Evolutionary conservation across 2,113 vertebrate genomes (phyloP).

Genomic region (Hypanus sabinus): DNA sequence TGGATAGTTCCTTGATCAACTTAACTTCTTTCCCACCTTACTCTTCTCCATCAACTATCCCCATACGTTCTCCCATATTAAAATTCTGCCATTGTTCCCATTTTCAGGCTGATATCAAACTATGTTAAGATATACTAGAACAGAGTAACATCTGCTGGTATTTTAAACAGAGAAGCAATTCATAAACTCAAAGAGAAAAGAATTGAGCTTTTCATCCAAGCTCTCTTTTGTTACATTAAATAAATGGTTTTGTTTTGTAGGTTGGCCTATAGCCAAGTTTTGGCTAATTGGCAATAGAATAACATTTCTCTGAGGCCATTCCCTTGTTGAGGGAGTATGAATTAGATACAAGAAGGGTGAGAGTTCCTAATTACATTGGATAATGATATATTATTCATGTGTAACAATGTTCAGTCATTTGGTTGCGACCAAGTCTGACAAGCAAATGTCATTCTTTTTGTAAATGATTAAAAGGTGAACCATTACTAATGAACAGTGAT

Average conservation of each 20-base stretch:
- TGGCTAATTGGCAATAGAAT: conserved; percentile 99
- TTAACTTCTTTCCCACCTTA: too few relatives aligned
- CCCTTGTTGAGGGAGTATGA: conserved; percentile 83
- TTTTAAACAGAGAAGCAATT: conserved; percentile 90
- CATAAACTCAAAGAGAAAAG: conserved; percentile 94
- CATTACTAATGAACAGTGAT: conserved; percentile 74
- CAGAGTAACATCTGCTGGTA: conserved; percentile 78
- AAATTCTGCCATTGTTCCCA: conserved; percentile 46
- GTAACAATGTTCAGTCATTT: conserved; percentile 92
- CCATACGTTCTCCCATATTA: too few relatives aligned
- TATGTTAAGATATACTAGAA: conserved; percentile 79
- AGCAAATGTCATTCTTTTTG: conserved; percentile 87
- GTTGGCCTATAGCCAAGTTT: conserved; percentile 84
- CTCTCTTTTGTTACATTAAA: conserved; percentile 85
- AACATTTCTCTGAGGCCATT: conserved; percentile 98
- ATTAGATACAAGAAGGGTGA: conserved; percentile 82
- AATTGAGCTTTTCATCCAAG: conserved; percentile 85
- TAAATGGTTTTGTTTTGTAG: conserved; percentile 83
- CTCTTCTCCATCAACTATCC: too few relatives aligned
- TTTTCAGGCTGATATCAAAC: conserved; percentile 70
- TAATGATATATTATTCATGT: conserved; percentile 99
- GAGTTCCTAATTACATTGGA: conserved; percentile 91
- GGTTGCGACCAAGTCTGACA: conserved; percentile 88
- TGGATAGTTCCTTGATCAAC: too few relatives aligned
- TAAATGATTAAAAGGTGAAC: conserved; percentile 79